These are phyloP conservation scores for Heliconius hewitsoni DNA, from an alignment of 1,140 invertebrate genomes.

Conservation along the genomic window DNA sequence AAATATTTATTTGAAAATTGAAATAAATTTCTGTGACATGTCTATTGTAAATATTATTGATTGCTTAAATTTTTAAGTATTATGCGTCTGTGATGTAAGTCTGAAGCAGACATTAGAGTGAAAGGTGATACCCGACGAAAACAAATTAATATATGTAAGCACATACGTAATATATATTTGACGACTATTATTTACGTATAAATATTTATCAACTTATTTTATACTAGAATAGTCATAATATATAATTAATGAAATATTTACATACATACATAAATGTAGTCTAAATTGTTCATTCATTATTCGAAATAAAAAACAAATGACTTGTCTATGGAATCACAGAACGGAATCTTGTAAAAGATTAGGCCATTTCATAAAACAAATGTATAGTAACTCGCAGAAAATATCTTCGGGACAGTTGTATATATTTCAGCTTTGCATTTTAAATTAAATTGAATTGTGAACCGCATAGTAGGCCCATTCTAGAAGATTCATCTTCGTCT, in stretches of 20 bases:
- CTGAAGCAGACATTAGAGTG: background rate
- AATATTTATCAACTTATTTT: background rate
- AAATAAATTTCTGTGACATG: no score
- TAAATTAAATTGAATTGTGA: constrained; percentile 80
- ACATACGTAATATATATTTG: background rate
- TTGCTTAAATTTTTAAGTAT: background rate
- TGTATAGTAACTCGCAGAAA: constrained; percentile 82
- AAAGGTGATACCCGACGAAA: background rate
- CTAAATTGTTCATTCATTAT: constrained; percentile 65
- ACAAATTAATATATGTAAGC: background rate
- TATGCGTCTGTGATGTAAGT: background rate
- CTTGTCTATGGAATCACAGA: constrained; percentile 81
- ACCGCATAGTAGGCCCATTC: constrained; percentile 71
- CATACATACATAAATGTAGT: constrained; percentile 7
- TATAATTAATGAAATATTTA: constrained; percentile 9
- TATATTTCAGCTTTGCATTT: constrained; percentile 82
- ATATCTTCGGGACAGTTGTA: constrained; percentile 81
- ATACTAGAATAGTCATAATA: background rate
- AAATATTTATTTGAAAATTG: no score
- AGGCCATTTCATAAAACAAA: constrained; percentile 82
- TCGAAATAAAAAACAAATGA: constrained; percentile 71
- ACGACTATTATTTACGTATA: background rate
- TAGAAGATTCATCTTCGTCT: constrained; percentile 74
- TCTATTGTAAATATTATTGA: no score
- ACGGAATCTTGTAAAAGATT: constrained; percentile 82